Evolutionary conservation across 2,888 invertebrate genomes (phyloP).

Genomic region (Fragum sueziense): DNA sequence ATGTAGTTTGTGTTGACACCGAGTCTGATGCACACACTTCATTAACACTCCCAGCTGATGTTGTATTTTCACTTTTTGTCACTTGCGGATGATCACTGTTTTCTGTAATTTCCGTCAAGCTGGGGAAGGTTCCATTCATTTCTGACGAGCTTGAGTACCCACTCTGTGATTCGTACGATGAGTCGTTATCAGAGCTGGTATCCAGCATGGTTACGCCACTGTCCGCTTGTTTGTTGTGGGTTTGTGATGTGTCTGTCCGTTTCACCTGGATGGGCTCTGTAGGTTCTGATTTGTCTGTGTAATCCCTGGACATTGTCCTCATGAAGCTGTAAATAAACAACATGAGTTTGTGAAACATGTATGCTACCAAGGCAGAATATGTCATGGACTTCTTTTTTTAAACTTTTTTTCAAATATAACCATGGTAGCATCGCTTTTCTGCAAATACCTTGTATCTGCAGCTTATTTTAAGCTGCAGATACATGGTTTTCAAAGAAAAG

Average conservation of each 20-base stretch:
- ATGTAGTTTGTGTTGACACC: not conserved
- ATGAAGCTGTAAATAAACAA: not conserved
- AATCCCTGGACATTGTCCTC: constrained; percentile 6
- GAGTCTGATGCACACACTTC: no score
- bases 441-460: no score
- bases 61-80: not conserved
- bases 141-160: constrained; percentile 9
- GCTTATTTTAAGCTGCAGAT: no score
- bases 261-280: not conserved
- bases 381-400: no score
- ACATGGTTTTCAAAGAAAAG: no score
- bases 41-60: no score
- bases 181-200: constrained; percentile 27
- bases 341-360: no score
- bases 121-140: not conserved
- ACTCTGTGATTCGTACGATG: constrained; percentile 37
- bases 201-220: constrained; percentile 29
- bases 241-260: not conserved
- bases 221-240: constrained; percentile 9
- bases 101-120: not conserved
- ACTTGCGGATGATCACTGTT: not conserved
- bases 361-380: no score
- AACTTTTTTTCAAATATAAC: no score
- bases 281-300: constrained; percentile 1
- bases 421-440: no score